These are phyloP conservation scores for Xenops minutus DNA, from an alignment of 2,797 vertebrate species.

Conservation along the genomic window DNA sequence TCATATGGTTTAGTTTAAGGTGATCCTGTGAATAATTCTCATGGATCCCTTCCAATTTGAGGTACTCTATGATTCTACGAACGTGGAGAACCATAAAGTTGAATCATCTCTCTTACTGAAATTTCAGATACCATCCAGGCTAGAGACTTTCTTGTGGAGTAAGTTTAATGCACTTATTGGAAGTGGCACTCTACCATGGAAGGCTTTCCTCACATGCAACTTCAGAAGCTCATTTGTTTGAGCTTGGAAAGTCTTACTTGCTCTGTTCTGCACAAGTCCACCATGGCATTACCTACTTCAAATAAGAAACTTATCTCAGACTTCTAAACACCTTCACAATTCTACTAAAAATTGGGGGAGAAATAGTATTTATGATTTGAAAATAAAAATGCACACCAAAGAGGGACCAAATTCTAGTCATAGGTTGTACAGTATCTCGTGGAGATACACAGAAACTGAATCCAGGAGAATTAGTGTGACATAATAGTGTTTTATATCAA, in stretches of 20 bases:
- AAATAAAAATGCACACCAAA: not conserved
- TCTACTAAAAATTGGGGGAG: rapidly evolving
- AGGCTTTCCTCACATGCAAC: not conserved
- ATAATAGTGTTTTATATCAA: not conserved
- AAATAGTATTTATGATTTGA: not conserved
- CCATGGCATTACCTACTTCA: not conserved
- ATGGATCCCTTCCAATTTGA: not conserved
- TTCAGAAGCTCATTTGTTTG: not conserved
- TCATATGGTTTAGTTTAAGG: not conserved
- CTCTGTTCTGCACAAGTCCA: not conserved
- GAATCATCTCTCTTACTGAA: not conserved
- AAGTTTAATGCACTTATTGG: not conserved
- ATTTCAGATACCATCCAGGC: not conserved
- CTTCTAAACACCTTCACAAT: not conserved
- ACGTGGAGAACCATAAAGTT: not conserved
- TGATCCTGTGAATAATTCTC: not conserved
- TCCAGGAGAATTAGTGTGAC: not conserved
- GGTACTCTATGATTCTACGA: not conserved
- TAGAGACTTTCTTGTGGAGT: not conserved
- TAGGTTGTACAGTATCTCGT: not conserved
- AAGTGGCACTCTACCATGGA: not conserved
- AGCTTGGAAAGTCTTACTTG: not conserved
- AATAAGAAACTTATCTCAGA: not conserved
- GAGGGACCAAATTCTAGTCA: not conserved
- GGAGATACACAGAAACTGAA: not conserved